A percentile compares a stretch with the other conserved stretches of the same genome.
phyloP scores from a whole-genome alignment of 2,797 vertebrate species.

The Hydrolagus colliei region DNA sequence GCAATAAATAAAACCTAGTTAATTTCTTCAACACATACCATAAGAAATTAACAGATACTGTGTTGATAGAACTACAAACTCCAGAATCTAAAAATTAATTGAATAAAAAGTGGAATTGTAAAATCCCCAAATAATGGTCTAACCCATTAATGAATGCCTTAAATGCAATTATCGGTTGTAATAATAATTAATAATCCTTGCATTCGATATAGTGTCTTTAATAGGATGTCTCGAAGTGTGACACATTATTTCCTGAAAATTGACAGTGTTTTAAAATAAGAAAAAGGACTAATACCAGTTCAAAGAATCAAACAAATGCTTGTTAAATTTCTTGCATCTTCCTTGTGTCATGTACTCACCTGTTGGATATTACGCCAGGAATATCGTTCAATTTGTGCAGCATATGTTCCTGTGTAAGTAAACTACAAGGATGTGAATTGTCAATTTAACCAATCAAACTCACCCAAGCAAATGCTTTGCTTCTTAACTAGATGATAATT shows the following conservation, averaged over 20 bases:
- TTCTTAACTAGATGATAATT: constrained; percentile 15
- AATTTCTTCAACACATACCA: background rate
- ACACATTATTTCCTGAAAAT: background rate
- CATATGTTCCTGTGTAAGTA: background rate
- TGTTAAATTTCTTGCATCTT: background rate
- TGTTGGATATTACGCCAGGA: background rate
- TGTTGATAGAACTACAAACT: background rate
- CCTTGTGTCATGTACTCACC: background rate
- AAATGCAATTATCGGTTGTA: too few species aligned
- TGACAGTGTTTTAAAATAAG: background rate
- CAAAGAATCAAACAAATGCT: background rate
- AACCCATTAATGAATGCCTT: too few species aligned
- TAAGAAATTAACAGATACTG: background rate
- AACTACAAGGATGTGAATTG: constrained; percentile 1
- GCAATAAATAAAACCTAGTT: too few species aligned
- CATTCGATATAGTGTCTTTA: too few species aligned
- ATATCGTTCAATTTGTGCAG: background rate
- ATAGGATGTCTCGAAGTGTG: too few species aligned
- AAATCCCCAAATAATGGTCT: too few species aligned
- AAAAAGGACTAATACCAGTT: background rate
- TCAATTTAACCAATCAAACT: background rate
- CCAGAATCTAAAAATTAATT: background rate
- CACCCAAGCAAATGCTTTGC: background rate
- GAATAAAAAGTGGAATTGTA: too few species aligned
- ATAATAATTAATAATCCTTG: too few species aligned